Base-by-base conservation (phyloP, 2,888 invertebrate species). In the Schrankia costaestrigalis region DNA sequence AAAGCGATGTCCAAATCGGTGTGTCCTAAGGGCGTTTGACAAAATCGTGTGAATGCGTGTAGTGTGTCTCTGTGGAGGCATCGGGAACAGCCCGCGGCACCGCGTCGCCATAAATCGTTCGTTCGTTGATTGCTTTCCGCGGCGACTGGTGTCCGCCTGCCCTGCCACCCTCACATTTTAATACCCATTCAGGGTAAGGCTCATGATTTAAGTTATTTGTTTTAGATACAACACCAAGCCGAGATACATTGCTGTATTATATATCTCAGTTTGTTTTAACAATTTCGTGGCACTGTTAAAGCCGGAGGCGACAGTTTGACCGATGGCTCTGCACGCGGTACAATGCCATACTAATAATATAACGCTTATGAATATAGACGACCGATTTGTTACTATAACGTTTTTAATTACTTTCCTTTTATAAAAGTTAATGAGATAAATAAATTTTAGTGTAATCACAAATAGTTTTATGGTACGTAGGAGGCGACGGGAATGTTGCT, bases 191-290 rank as follows among this genome's bases (percentile, higher is more conserved):
- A 71, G 61, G 35, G 61, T 63, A 4, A 58, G 54, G 56, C 65
- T 63, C 68, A 73, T 78, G 75, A 79, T 79, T 78, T 77, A 79
- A 74, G 58, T 75, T 80, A 77, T 81, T 79, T 75, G 78, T 77
- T 79, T 79, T 74, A 75, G 72, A 72, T 70, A 60, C 73, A 68
- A 69, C 63, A 63, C 58, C 68, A 66, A 63, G 56, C 50, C 56
- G 68, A 77, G 75, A 78, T 78, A 74, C 74, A 78, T 79, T 70
- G 63, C 69, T 58, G 69, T 68, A 71, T 80, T 78, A 70, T 45
- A 26, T 19, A 26, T 67, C 54, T 58, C 55, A 63, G 67, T 73
- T 76, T 74, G 73, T 74, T 77, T 71, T 59, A 69, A 67, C 51
- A 56, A 55, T 56, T 58, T 55, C 63, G 62, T 60, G 58, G 63